Percentiles rank a stretch among this genome's conserved stretches.
phyloP scores from a whole-genome alignment of 2,113 vertebrate species.

The Camelus bactrianus region DNA sequence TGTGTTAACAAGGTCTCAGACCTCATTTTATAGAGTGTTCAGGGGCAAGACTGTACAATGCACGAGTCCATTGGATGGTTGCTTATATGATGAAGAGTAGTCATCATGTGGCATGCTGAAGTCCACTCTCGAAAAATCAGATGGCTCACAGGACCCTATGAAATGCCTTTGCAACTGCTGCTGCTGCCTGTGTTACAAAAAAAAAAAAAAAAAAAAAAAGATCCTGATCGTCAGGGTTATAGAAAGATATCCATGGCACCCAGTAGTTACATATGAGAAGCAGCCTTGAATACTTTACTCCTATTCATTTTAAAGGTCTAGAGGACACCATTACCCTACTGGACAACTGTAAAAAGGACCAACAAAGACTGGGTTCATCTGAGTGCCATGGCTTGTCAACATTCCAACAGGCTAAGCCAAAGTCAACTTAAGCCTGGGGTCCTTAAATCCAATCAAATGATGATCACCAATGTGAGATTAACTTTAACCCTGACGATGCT shows the following conservation, averaged over 20 bases:
- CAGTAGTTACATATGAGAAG: background rate
- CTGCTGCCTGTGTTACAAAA: background rate
- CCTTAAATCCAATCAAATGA: constrained; percentile 25
- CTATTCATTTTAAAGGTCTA: background rate
- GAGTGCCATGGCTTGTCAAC: background rate
- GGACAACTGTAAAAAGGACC: constrained; percentile 16
- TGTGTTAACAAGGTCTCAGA: background rate
- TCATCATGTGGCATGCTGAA: constrained; percentile 22
- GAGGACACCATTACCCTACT: background rate
- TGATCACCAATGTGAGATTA: background rate
- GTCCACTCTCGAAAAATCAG: constrained; percentile 10
- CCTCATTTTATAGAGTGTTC: background rate
- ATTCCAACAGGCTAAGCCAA: background rate
- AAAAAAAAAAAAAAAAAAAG: background rate
- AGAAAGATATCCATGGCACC: background rate
- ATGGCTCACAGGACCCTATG: background rate
- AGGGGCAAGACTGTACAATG: background rate
- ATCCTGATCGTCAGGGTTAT: background rate
- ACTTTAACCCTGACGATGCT: background rate
- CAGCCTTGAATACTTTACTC: background rate
- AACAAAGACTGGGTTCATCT: background rate
- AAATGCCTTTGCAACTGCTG: constrained; percentile 20
- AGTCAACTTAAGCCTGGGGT: background rate
- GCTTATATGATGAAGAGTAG: background rate
- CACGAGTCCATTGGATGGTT: background rate